Evolutionary conservation across 2,888 invertebrate genomes (phyloP).

Genomic region (Sarcophaga variegata): DNA sequence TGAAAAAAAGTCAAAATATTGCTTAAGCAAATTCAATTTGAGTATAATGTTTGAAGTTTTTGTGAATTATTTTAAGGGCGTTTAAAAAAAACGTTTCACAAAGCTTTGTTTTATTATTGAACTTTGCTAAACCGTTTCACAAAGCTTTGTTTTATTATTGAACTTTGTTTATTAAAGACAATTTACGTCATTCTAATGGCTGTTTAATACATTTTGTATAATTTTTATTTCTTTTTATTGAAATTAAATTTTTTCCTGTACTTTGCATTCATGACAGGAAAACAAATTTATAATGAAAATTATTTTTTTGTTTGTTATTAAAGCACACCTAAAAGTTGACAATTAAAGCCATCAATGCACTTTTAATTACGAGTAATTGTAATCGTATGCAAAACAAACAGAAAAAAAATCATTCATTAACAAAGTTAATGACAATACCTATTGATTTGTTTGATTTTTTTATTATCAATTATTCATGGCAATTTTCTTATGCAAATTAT

Average conservation of each 20-base stretch:
- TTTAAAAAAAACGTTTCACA: too few relatives aligned
- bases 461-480: not conserved
- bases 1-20: too few relatives aligned
- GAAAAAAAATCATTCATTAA: conserved; percentile 8
- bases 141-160: too few relatives aligned
- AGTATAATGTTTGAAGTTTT: too few relatives aligned
- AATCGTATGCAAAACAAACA: conserved; percentile 39
- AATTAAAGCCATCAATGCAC: not conserved
- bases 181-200: too few relatives aligned
- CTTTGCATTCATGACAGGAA: conserved; percentile 64
- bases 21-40: too few relatives aligned
- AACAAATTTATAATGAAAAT: conserved; percentile 51
- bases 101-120: too few relatives aligned
- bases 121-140: too few relatives aligned
- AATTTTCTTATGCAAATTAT: not conserved
- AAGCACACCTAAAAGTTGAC: conserved; percentile 28
- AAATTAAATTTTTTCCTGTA: conserved; percentile 25
- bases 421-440: conserved; percentile 27
- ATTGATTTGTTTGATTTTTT: conserved; percentile 15
- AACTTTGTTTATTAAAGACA: too few relatives aligned
- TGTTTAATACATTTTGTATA: too few relatives aligned
- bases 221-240: not conserved
- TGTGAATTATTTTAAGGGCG: too few relatives aligned
- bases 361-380: not conserved
- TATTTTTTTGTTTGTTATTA: conserved; percentile 12